Conservation (phyloP, 2,888 invertebrate species). For the Rhingia rostrata region DNA sequence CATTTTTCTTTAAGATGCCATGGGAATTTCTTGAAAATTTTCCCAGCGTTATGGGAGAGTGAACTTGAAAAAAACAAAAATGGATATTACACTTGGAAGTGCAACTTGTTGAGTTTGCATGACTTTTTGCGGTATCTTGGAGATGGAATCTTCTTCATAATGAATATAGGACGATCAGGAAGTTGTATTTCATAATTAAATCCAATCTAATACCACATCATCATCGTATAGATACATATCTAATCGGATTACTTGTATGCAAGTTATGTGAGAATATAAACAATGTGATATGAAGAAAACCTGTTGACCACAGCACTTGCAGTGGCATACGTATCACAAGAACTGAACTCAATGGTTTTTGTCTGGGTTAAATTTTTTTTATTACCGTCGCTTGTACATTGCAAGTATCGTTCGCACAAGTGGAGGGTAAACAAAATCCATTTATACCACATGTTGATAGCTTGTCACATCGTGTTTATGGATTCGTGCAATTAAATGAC, state of each 20-base stretch:
- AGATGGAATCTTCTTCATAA: neutral
- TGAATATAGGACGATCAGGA: conserved; percentile 24
- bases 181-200: conserved; percentile 27
- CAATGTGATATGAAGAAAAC: conserved; percentile 46
- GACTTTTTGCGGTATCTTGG: conserved; percentile 9
- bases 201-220: neutral
- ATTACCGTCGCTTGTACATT: conserved; percentile 33
- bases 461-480: conserved; percentile 71
- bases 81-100: neutral
- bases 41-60: conserved; percentile 82
- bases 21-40: conserved; percentile 78
- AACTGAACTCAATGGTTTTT: conserved; percentile 33
- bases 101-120: conserved; percentile 41
- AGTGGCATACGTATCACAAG: conserved; percentile 16
- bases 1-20: conserved; percentile 73
- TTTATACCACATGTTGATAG: conserved; percentile 61
- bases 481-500: conserved; percentile 72
- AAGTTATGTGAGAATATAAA: conserved; percentile 36
- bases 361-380: too few relatives aligned
- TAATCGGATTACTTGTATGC: conserved; percentile 56
- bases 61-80: conserved; percentile 71
- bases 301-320: conserved; percentile 26
- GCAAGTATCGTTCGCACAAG: conserved; percentile 1
- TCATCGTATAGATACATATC: neutral
- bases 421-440: conserved; percentile 57